Evolutionary conservation across 2,113 vertebrate species (phyloP).

Genomic region (Larimichthys polyactis): DNA sequence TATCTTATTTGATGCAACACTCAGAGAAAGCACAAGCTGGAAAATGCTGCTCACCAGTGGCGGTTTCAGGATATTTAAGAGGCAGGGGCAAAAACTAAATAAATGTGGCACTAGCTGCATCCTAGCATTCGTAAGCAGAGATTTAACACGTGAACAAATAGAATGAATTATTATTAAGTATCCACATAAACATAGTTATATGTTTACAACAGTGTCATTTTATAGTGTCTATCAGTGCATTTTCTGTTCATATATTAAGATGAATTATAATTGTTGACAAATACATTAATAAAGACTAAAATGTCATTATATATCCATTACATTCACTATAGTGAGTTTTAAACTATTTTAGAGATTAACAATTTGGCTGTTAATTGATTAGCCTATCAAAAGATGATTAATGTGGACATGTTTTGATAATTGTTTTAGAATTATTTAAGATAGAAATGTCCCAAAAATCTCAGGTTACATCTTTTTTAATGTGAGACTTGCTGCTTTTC

Average conservation of each 20-base stretch:
- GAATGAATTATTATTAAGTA: not conserved
- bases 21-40: not conserved
- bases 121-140: no score
- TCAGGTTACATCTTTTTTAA: not conserved
- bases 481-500: not conserved
- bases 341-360: not conserved
- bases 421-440: not conserved
- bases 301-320: not conserved
- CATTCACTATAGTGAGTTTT: not conserved
- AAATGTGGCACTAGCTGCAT: no score
- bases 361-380: not conserved
- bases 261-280: not conserved
- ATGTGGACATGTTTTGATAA: not conserved
- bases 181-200: not conserved
- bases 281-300: not conserved
- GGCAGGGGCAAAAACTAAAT: no score
- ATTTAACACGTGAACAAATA: not conserved
- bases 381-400: not conserved
- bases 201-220: not conserved
- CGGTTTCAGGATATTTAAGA: no score
- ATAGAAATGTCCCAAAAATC: not conserved
- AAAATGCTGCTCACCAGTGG: slow-evolving; percentile 1
- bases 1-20: slow-evolving; percentile 39
- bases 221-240: not conserved
- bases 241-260: not conserved